Evolutionary conservation across 2,888 invertebrate species (phyloP).

Genomic region (Seira sanloemensis): DNA sequence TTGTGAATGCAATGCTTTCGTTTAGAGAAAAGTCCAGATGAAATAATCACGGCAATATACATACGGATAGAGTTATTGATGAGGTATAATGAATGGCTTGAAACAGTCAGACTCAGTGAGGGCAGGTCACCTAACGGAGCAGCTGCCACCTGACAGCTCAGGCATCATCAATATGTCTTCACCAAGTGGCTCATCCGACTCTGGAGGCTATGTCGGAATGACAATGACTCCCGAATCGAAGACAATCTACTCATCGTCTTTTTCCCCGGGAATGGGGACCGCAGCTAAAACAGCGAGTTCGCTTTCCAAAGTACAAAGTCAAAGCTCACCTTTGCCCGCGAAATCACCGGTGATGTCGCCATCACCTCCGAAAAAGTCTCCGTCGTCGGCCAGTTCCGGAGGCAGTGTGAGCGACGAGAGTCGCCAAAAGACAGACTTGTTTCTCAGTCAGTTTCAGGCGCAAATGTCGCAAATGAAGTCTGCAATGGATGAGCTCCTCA

Average conservation of each 20-base stretch:
- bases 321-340: conserved; percentile 47
- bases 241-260: conserved; percentile 5
- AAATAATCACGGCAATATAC: too few relatives aligned
- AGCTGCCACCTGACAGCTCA: conserved; percentile 70
- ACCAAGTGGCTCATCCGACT: conserved; percentile 69
- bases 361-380: conserved; percentile 32
- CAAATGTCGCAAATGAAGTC: conserved; percentile 73
- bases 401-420: conserved; percentile 26
- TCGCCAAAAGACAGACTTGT: conserved; percentile 67
- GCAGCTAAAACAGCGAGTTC: conserved; percentile 47
- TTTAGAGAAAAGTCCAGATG: too few relatives aligned
- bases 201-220: conserved; percentile 56
- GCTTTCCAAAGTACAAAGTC: conserved; percentile 67
- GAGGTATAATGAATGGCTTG: conserved; percentile 70
- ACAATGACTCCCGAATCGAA: conserved; percentile 18
- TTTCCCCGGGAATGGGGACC: conserved; percentile 29
- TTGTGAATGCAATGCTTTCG: too few relatives aligned
- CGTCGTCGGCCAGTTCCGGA: conserved; percentile 11
- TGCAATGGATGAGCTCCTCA: conserved; percentile 70
- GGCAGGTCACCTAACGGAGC: conserved; percentile 56
- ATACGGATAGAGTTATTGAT: too few relatives aligned
- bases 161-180: conserved; percentile 67
- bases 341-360: conserved; percentile 51
- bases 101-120: conserved; percentile 32
- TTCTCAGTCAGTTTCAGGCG: conserved; percentile 71